phyloP scores from a whole-genome alignment of 1,140 invertebrate species.

The Chlorops oryzae region DNA sequence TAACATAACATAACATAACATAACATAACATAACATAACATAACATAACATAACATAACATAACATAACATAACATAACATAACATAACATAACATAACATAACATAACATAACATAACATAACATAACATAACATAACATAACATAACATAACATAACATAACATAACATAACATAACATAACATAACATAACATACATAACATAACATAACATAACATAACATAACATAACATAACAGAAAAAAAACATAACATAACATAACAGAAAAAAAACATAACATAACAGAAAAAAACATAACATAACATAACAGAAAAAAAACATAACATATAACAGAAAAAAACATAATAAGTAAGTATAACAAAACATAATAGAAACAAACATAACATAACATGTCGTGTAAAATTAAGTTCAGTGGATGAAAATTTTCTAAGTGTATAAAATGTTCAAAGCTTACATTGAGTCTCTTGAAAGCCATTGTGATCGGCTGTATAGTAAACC shows the following conservation, averaged over 20 bases:
- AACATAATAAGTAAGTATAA: no score
- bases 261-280: neutral
- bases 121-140: slow-evolving; percentile 11
- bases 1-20: slow-evolving; percentile 6
- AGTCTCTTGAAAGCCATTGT: slow-evolving; percentile 37
- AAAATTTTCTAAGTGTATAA: no score
- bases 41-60: slow-evolving; percentile 7
- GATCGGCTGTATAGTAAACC: slow-evolving; percentile 35
- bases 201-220: no score
- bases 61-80: slow-evolving; percentile 12
- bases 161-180: no score
- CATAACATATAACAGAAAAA: no score
- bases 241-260: neutral
- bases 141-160: no score
- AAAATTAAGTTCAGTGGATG: no score
- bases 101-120: slow-evolving; percentile 14
- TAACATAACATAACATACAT: no score
- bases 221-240: neutral
- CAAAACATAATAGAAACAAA: no score
- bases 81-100: slow-evolving; percentile 12
- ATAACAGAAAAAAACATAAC: neutral
- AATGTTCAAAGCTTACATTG: slow-evolving; percentile 24
- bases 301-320: no score
- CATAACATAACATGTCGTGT: no score
- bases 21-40: slow-evolving; percentile 6